Percentiles rank a stretch among this genome's conserved stretches.
Evolutionary conservation across 2,797 vertebrate genomes (phyloP).

Genomic region (Nyctalus aviator): DNA sequence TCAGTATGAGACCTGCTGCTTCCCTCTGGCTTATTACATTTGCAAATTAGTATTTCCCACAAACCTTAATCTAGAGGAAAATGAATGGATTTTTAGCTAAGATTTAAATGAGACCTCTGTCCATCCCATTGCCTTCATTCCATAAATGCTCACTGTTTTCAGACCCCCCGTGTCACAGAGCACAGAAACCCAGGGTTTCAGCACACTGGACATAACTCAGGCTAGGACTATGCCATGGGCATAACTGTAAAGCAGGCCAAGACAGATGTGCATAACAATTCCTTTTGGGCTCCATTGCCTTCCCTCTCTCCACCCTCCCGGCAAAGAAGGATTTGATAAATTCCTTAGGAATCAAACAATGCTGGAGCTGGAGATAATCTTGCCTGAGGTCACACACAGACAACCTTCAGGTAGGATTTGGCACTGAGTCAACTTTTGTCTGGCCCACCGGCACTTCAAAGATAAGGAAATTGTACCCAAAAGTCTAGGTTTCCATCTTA

Average conservation of each 20-base stretch:
- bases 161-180: background rate
- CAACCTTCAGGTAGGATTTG: background rate
- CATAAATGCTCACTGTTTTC: background rate
- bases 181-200: background rate
- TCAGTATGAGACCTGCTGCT: background rate
- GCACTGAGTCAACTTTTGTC: background rate
- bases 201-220: background rate
- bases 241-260: conserved; percentile 9
- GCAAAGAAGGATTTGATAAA: background rate
- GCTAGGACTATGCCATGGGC: background rate
- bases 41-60: conserved; percentile 36
- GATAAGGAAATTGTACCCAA: background rate
- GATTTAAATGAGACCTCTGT: conserved; percentile 49
- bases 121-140: background rate
- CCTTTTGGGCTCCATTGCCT: background rate
- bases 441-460: background rate
- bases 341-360: background rate
- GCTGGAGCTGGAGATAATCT: background rate
- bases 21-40: conserved; percentile 56
- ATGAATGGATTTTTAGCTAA: conserved; percentile 58
- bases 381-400: background rate
- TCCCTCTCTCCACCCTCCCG: background rate
- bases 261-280: background rate
- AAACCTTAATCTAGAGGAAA: conserved; percentile 56
- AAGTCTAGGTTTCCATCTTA: background rate